Evolutionary conservation across 1,140 invertebrate species (phyloP).

Genomic region (Ceratosolen fusciceps): DNA sequence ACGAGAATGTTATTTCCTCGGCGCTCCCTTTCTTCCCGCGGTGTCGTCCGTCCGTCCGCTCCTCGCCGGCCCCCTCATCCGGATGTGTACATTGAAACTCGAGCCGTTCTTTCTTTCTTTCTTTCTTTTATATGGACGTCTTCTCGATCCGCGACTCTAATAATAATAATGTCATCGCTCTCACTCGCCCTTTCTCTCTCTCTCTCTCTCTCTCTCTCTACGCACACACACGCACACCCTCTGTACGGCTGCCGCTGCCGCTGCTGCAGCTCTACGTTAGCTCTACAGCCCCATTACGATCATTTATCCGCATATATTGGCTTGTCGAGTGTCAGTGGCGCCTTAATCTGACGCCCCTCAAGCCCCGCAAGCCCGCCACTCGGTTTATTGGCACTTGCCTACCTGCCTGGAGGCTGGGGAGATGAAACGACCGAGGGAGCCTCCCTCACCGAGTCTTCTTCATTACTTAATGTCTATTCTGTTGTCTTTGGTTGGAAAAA

Average conservation of each 20-base stretch:
- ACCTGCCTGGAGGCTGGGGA: neutral
- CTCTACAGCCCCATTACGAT: neutral
- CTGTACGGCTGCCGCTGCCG: too few species aligned
- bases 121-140: too few species aligned
- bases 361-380: too few species aligned
- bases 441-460: neutral
- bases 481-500: slow-evolving; percentile 16
- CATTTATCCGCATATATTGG: slow-evolving; percentile 27
- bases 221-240: too few species aligned
- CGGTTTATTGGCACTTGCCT: neutral
- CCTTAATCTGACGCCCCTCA: neutral
- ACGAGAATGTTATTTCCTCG: neutral
- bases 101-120: neutral
- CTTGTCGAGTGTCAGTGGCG: neutral
- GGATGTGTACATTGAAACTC: slow-evolving; percentile 8
- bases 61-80: neutral
- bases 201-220: too few species aligned
- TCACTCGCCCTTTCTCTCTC: too few species aligned
- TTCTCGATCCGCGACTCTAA: neutral
- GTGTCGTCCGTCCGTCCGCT: neutral
- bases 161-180: too few species aligned
- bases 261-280: neutral
- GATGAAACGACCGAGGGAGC: neutral
- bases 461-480: slow-evolving; percentile 33
- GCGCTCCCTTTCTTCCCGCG: too few species aligned